Percentiles rank a stretch among this genome's conserved stretches.
phyloP scores from a whole-genome alignment of 64 coral and sea anemone genomes.

The Montipora efflorescens region DNA sequence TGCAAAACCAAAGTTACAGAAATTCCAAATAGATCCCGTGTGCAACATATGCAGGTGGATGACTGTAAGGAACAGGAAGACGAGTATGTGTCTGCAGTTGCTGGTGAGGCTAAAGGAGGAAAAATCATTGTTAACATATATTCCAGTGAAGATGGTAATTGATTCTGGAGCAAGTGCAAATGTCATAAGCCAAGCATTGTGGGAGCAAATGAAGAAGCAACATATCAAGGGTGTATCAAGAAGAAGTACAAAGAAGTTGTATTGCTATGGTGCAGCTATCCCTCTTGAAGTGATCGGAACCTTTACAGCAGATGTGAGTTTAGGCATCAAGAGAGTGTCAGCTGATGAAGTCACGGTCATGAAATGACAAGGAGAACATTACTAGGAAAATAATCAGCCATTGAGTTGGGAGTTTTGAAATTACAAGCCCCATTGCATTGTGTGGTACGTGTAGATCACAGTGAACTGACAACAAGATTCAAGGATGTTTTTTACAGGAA shows the following conservation, averaged over 20 bases:
- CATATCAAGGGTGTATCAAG: conserved; percentile 4
- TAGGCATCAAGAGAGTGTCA: background rate
- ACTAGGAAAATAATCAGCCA: background rate
- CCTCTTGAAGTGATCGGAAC: background rate
- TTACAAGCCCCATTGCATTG: conserved; percentile 32
- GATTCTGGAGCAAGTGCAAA: background rate
- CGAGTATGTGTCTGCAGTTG: too few species aligned
- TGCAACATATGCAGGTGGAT: too few species aligned
- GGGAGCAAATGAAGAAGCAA: conserved; percentile 24
- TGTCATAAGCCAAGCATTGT: background rate
- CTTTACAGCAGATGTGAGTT: background rate
- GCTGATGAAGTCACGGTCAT: conserved; percentile 25
- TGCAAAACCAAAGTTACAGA: too few species aligned
- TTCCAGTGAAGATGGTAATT: too few species aligned
- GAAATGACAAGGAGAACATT: background rate
- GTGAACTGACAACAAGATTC: too few species aligned
- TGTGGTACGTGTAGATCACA: too few species aligned
- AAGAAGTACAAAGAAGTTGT: conserved; percentile 29
- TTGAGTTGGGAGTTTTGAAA: conserved; percentile 42
- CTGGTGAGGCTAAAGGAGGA: too few species aligned
- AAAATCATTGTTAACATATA: too few species aligned
- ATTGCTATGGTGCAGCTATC: conserved; percentile 1
- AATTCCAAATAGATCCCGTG: too few species aligned
- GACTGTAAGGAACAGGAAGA: too few species aligned
- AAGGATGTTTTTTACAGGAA: too few species aligned